A percentile compares a stretch with the other conserved stretches of the same genome.
Evolutionary conservation across 2,888 invertebrate species (phyloP).

Genomic region (Myathropa florea): DNA sequence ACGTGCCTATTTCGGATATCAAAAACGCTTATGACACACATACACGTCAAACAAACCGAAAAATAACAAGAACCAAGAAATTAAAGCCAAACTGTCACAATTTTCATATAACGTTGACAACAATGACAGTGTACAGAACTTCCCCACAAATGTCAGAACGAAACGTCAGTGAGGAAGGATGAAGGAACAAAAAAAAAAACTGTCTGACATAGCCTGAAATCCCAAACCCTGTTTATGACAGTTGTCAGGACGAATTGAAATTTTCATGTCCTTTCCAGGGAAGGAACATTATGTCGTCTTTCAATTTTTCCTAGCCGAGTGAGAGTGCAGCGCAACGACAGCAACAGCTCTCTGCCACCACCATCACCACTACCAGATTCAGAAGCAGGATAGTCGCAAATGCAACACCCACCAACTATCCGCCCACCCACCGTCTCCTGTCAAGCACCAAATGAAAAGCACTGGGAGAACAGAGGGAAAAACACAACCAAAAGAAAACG

Average conservation of each 20-base stretch:
- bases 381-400: conserved; percentile 53
- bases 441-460: conserved; percentile 66
- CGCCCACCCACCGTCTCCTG: conserved; percentile 34
- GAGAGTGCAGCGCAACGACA: conserved; percentile 58
- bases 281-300: conserved; percentile 69
- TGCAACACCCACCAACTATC: conserved; percentile 60
- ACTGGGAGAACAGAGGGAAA: conserved; percentile 21
- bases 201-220: conserved; percentile 67
- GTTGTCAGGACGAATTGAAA: conserved; percentile 74
- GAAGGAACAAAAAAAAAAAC: not conserved
- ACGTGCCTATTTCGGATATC: conserved; percentile 27
- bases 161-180: conserved; percentile 20
- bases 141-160: conserved; percentile 49
- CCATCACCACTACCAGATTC: conserved; percentile 15
- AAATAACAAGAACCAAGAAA: conserved; percentile 52
- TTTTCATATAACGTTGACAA: conserved; percentile 58
- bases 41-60: conserved; percentile 42
- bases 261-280: conserved; percentile 68
- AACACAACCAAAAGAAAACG: conserved; percentile 16
- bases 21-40: conserved; percentile 47
- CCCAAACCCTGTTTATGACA: conserved; percentile 73
- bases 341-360: conserved; percentile 8
- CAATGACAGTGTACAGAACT: conserved; percentile 51
- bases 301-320: conserved; percentile 63
- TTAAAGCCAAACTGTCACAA: conserved; percentile 59